These are phyloP conservation scores for Anaspis maculata DNA, from an alignment of 2,888 invertebrate species.

Conservation along the genomic window DNA sequence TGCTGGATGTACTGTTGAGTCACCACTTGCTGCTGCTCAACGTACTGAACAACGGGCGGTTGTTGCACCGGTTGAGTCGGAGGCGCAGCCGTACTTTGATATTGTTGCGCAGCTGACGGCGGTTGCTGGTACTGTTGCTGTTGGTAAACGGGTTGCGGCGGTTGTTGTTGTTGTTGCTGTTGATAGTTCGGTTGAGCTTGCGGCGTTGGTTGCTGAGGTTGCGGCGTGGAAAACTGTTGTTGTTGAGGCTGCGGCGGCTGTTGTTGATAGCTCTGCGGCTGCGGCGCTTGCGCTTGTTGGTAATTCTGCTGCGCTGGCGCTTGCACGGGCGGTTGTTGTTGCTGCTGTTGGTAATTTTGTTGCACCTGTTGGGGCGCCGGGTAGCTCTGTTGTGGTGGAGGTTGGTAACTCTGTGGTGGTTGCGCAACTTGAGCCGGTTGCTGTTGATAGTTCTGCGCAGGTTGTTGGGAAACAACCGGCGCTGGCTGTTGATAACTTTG, in stretches of 20 bases:
- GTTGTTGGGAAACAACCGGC: constrained; percentile 49
- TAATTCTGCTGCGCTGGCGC: constrained; percentile 47
- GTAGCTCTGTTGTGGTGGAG: constrained; percentile 10
- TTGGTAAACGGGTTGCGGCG: constrained; percentile 12
- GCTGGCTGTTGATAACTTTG: constrained; percentile 13
- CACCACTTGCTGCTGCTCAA: constrained; percentile 25
- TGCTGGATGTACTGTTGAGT: constrained; percentile 27
- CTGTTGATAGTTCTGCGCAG: constrained; percentile 43
- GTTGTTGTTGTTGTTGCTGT: constrained; percentile 2
- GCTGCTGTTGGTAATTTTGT: constrained; percentile 15
- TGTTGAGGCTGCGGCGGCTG: constrained; percentile 13
- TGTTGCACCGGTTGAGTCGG: constrained; percentile 45
- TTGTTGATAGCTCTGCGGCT: constrained; percentile 2
- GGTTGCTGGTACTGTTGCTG: constrained; percentile 15
- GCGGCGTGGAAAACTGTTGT: too few species aligned
- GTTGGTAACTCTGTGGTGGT: constrained; percentile 9
- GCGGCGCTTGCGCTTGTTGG: constrained; percentile 18
- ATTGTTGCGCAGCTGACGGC: constrained; percentile 13
- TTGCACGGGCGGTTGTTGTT: constrained; percentile 44
- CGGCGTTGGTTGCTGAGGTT: background rate
- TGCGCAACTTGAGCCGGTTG: background rate
- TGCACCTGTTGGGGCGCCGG: constrained; percentile 15
- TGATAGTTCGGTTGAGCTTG: background rate
- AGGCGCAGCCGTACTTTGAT: constrained; percentile 42
- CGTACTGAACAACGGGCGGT: constrained; percentile 17